phyloP scores from a whole-genome alignment of 92 coral and sea anemone species.

The Umimayanthus chanpuru region DNA sequence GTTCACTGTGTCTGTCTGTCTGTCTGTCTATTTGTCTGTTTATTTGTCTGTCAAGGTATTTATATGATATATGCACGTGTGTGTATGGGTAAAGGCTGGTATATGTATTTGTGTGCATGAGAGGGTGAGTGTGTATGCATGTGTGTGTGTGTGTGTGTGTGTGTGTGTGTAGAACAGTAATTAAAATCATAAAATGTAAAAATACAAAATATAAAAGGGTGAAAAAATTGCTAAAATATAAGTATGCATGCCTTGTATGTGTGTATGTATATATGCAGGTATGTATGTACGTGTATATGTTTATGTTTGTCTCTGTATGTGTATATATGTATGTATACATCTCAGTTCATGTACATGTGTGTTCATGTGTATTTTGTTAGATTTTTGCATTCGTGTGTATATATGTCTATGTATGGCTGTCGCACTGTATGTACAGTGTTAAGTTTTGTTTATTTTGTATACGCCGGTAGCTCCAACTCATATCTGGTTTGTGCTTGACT shows the following conservation, averaged over 20 bases:
- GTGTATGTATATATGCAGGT: background rate
- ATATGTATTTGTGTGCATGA: background rate
- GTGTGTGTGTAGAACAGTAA: too few species aligned
- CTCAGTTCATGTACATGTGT: background rate
- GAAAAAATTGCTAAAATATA: background rate
- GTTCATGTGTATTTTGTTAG: too few species aligned
- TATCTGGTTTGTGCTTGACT: background rate
- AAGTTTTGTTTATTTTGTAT: background rate
- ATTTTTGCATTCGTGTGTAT: too few species aligned
- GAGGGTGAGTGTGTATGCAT: background rate
- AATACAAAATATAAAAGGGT: background rate
- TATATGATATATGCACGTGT: background rate
- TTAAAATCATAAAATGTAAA: background rate
- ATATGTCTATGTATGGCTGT: background rate
- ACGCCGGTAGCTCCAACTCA: background rate
- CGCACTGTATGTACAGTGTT: too few species aligned
- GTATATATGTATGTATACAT: background rate
- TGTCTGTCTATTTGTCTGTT: background rate
- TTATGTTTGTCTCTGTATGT: too few species aligned
- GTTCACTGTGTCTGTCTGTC: too few species aligned
- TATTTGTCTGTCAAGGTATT: background rate
- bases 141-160: background rate
- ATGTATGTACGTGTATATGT: background rate
- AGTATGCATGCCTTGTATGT: background rate
- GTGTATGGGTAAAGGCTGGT: background rate